Percentiles rank a stretch among this genome's conserved stretches.
These are phyloP conservation scores for Notodonta dromedarius DNA, from an alignment of 2,888 invertebrate genomes.

Conservation along the genomic window DNA sequence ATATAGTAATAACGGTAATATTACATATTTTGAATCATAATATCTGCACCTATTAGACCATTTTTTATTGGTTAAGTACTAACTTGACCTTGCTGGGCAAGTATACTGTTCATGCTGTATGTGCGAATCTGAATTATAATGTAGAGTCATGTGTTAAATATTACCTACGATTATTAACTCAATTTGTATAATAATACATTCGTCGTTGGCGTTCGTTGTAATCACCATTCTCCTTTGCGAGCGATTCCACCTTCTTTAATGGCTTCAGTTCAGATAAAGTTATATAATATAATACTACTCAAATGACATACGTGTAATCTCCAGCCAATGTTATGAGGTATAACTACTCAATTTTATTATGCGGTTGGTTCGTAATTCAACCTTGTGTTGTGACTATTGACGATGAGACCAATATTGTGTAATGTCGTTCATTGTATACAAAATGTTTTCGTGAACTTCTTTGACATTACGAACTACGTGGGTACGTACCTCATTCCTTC, in stretches of 20 bases:
- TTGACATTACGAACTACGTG: neutral
- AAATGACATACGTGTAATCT: slow-evolving; percentile 31
- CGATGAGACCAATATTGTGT: slow-evolving; percentile 28
- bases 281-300: slow-evolving; percentile 25
- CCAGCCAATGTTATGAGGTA: slow-evolving; percentile 30
- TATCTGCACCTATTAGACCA: too few species aligned
- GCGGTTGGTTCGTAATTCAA: slow-evolving; percentile 32
- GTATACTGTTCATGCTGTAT: too few species aligned
- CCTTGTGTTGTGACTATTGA: slow-evolving; percentile 28
- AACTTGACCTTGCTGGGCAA: too few species aligned
- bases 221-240: too few species aligned
- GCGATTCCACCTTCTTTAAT: neutral
- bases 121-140: neutral
- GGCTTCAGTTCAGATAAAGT: slow-evolving; percentile 10
- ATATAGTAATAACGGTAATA: too few species aligned
- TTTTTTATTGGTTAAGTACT: too few species aligned
- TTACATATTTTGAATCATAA: too few species aligned
- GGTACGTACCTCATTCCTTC: neutral
- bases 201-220: too few species aligned
- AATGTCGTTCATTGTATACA: slow-evolving; percentile 15
- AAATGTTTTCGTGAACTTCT: neutral
- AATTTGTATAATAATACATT: too few species aligned
- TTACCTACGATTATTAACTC: neutral
- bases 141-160: neutral
- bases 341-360: slow-evolving; percentile 22